These are phyloP conservation scores for Paratrypauchen microcephalus DNA, from an alignment of 2,797 vertebrate species.

Conservation along the genomic window DNA sequence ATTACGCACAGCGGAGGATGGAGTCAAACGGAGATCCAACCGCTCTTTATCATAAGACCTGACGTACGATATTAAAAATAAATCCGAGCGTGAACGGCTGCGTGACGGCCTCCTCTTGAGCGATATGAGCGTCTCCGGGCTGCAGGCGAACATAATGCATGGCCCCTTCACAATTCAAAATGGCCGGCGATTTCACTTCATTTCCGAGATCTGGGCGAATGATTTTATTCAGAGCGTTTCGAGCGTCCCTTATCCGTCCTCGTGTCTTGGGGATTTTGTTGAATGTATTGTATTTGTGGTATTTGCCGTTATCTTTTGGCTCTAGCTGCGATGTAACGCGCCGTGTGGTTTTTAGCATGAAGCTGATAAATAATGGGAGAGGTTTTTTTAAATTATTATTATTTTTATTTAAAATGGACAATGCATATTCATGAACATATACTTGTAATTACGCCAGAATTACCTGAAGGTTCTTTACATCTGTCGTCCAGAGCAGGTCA, in stretches of 20 bases:
- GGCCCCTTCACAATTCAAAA: constrained; percentile 10
- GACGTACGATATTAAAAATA: constrained; percentile 73
- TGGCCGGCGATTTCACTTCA: not conserved
- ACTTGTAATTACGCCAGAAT: no score
- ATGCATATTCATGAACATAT: no score
- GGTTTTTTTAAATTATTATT: no score
- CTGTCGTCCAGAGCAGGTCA: no score
- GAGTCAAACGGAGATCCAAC: constrained; percentile 58
- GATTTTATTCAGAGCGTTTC: not conserved
- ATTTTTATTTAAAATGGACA: no score
- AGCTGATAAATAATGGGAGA: not conserved
- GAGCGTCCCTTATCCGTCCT: constrained; percentile 25
- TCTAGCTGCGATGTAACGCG: not conserved
- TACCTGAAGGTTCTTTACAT: no score
- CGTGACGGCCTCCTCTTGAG: constrained; percentile 64
- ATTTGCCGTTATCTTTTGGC: not conserved
- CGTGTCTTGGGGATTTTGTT: not conserved
- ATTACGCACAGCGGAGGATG: constrained; percentile 58
- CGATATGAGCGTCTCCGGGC: constrained; percentile 46
- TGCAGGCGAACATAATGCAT: constrained; percentile 34
- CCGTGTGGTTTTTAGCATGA: not conserved
- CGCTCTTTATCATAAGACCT: constrained; percentile 60
- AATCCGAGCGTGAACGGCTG: constrained; percentile 68
- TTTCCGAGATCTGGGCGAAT: constrained; percentile 18
- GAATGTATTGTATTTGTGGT: not conserved